Evolutionary conservation across 2,113 vertebrate species (phyloP).

Genomic region (Apaloderma vittatum): DNA sequence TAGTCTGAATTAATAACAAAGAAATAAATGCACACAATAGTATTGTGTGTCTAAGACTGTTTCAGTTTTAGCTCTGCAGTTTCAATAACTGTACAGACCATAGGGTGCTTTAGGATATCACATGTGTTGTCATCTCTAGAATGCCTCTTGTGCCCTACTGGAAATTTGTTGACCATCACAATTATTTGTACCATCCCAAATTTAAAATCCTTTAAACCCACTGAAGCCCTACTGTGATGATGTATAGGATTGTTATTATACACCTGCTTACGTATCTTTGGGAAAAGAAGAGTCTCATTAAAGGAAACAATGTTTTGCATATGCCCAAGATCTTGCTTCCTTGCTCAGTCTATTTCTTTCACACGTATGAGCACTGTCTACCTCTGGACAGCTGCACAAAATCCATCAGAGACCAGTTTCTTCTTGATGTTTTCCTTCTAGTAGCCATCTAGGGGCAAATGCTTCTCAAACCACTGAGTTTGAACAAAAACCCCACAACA

Average conservation of each 20-base stretch:
- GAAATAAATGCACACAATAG: neutral
- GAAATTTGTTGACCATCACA: neutral
- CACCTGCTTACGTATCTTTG: neutral
- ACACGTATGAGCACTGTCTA: neutral
- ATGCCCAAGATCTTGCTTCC: neutral
- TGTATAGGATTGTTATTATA: neutral
- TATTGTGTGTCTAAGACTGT: neutral
- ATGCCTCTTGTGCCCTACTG: neutral
- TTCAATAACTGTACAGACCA: neutral
- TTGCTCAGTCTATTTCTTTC: neutral
- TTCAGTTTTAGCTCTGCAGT: neutral
- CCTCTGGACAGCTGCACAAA: neutral
- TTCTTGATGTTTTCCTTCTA: neutral
- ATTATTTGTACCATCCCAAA: fast-evolving
- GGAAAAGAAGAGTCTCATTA: neutral
- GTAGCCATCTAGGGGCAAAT: neutral
- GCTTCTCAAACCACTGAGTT: neutral
- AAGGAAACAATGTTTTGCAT: neutral
- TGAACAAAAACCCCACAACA: neutral
- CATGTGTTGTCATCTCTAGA: neutral
- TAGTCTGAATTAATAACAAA: neutral
- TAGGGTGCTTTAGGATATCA: neutral
- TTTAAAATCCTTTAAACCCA: neutral
- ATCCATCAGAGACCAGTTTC: neutral
- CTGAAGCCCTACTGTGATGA: neutral